phyloP scores from a whole-genome alignment of 2,888 invertebrate genomes.

The Cephus pulcher region DNA sequence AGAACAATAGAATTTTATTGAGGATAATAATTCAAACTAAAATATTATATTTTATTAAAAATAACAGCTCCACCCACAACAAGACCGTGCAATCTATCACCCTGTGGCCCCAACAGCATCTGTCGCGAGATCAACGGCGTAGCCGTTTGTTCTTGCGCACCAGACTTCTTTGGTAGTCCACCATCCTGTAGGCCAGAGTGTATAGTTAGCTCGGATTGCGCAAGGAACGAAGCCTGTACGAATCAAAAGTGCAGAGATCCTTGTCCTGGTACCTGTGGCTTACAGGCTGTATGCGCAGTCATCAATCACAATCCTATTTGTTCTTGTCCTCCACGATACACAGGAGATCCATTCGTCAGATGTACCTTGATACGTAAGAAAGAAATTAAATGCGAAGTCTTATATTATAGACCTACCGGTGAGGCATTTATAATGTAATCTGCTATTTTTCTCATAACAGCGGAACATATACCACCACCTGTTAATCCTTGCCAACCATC shows the following conservation, averaged over 20 bases:
- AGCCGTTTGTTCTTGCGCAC: slow-evolving; percentile 57
- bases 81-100: slow-evolving; percentile 74
- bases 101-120: slow-evolving; percentile 82
- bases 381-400: slow-evolving; percentile 33
- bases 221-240: slow-evolving; percentile 51
- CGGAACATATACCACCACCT: slow-evolving; percentile 52
- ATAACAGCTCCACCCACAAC: slow-evolving; percentile 16
- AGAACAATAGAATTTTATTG: background rate
- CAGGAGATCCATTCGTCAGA: slow-evolving; percentile 51
- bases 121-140: slow-evolving; percentile 71
- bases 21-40: slow-evolving; percentile 17
- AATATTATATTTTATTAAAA: slow-evolving; percentile 64
- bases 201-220: slow-evolving; percentile 51
- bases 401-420: background rate
- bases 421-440: background rate
- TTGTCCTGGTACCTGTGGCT: slow-evolving; percentile 58
- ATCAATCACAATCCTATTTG: slow-evolving; percentile 51
- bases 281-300: slow-evolving; percentile 55
- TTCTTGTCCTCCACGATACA: slow-evolving; percentile 44
- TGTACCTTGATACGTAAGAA: slow-evolving; percentile 73
- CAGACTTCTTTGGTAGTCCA: slow-evolving; percentile 56
- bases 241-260: slow-evolving; percentile 61
- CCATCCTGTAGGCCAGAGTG: slow-evolving; percentile 49
- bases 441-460: slow-evolving; percentile 43
- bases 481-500: slow-evolving; percentile 75